Evolutionary conservation across 2,888 invertebrate genomes (phyloP).

Genomic region (Leucophora obtusa): DNA sequence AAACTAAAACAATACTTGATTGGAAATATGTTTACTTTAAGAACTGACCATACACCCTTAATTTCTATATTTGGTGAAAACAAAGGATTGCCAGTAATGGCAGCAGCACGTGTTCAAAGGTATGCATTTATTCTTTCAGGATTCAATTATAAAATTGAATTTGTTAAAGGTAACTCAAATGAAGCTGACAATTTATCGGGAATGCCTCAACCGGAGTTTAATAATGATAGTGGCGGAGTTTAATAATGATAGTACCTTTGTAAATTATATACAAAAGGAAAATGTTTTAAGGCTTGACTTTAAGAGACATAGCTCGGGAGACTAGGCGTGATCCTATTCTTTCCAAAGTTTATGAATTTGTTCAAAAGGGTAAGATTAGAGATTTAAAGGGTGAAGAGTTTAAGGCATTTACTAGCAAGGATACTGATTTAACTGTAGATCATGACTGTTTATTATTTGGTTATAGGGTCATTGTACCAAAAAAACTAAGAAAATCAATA

Average conservation of each 20-base stretch:
- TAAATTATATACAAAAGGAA: conserved; percentile 19
- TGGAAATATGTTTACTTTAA: too few species aligned
- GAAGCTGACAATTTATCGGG: too few species aligned
- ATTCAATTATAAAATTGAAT: conserved; percentile 53
- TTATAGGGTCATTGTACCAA: too few species aligned
- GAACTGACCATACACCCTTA: too few species aligned
- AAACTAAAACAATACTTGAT: too few species aligned
- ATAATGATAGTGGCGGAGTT: conserved; percentile 25
- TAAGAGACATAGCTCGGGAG: conserved; percentile 25
- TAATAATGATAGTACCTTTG: conserved; percentile 6
- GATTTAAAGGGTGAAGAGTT: conserved; percentile 23
- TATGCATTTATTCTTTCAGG: conserved; percentile 58
- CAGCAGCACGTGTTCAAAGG: conserved; percentile 31
- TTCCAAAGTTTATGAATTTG: conserved; percentile 47
- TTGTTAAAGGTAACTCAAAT: too few species aligned
- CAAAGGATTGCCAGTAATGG: conserved; percentile 59
- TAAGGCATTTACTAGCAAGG: too few species aligned
- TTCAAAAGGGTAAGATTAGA: too few species aligned
- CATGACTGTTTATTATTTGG: too few species aligned
- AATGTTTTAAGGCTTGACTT: conserved; percentile 20
- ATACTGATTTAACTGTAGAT: too few species aligned
- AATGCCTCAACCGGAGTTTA: too few species aligned
- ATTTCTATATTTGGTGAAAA: too few species aligned
- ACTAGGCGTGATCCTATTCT: conserved; percentile 36
- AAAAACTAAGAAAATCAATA: conserved; percentile 3